Conservation (phyloP, 2,113 vertebrate genomes). For the Furnarius figulus region DNA sequence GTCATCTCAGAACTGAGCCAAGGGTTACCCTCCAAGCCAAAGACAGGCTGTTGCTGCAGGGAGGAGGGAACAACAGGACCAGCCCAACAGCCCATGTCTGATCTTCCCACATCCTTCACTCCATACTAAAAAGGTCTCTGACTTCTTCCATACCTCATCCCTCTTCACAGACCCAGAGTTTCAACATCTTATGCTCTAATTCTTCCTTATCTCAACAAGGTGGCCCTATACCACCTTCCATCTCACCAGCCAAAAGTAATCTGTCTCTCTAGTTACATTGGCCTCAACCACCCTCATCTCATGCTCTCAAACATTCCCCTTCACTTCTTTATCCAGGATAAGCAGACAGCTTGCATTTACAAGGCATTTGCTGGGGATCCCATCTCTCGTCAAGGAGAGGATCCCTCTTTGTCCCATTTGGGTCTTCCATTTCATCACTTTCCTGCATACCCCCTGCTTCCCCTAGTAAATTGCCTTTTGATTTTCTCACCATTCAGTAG, state of each 20-base stretch:
- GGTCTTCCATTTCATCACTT: not conserved
- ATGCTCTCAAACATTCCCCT: not conserved
- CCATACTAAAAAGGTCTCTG: not conserved
- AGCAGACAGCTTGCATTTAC: not conserved
- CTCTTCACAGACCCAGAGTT: not conserved
- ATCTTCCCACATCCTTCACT: not conserved
- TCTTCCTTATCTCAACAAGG: not conserved
- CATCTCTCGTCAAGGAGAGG: not conserved
- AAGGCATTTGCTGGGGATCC: not conserved
- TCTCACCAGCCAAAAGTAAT: not conserved
- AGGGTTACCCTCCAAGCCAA: not conserved
- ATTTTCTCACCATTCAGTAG: not conserved
- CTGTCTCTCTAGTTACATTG: not conserved
- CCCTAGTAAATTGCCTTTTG: not conserved
- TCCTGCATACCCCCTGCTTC: rapidly evolving
- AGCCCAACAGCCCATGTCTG: rapidly evolving
- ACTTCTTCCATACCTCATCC: not conserved
- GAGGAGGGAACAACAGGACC: rapidly evolving
- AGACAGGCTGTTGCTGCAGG: not conserved
- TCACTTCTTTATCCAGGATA: not conserved
- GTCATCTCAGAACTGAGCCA: not conserved
- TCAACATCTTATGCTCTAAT: not conserved
- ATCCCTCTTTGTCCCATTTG: not conserved
- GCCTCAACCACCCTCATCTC: not conserved
- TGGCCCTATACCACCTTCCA: not conserved